A percentile compares a stretch with the other conserved stretches of the same genome.
Evolutionary conservation across 2,888 invertebrate species (phyloP).

Genomic region (Meteorus cinctellus): DNA sequence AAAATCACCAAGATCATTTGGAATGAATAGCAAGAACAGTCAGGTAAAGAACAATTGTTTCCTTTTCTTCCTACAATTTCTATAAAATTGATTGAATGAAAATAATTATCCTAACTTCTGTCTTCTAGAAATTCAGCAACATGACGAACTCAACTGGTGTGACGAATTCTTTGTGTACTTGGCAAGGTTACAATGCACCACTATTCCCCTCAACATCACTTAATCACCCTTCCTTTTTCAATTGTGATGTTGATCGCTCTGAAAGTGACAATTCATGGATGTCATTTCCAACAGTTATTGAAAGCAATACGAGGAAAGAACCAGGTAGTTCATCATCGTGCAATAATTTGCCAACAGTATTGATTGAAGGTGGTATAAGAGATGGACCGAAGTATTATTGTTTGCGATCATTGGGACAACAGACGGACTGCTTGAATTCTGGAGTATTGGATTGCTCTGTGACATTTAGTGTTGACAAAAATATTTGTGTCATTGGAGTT

Average conservation of each 20-base stretch:
- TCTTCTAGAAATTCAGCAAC: constrained; percentile 11
- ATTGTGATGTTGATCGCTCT: constrained; percentile 18
- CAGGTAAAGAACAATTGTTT: constrained; percentile 8
- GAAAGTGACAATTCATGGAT: constrained; percentile 28
- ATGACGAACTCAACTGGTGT: not conserved
- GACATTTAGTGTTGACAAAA: constrained; percentile 87
- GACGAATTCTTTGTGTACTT: not conserved
- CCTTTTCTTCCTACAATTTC: not conserved
- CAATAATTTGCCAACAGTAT: constrained; percentile 37
- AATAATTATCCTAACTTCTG: not conserved
- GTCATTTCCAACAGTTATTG: constrained; percentile 4
- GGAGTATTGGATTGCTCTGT: constrained; percentile 85
- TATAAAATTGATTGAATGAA: not conserved
- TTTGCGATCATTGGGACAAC: constrained; percentile 79
- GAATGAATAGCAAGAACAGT: not conserved
- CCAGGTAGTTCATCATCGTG: constrained; percentile 29
- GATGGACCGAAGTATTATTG: constrained; percentile 79
- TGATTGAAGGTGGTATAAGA: constrained; percentile 48
- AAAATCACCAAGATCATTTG: constrained; percentile 32
- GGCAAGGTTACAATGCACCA: constrained; percentile 25
- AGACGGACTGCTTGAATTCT: constrained; percentile 84
- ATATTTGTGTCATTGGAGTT: constrained; percentile 84
- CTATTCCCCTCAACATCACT: constrained; percentile 24
- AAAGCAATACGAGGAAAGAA: constrained; percentile 42
- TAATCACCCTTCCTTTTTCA: not conserved